phyloP scores from a whole-genome alignment of 2,797 vertebrate species.

The Chelon auratus region DNA sequence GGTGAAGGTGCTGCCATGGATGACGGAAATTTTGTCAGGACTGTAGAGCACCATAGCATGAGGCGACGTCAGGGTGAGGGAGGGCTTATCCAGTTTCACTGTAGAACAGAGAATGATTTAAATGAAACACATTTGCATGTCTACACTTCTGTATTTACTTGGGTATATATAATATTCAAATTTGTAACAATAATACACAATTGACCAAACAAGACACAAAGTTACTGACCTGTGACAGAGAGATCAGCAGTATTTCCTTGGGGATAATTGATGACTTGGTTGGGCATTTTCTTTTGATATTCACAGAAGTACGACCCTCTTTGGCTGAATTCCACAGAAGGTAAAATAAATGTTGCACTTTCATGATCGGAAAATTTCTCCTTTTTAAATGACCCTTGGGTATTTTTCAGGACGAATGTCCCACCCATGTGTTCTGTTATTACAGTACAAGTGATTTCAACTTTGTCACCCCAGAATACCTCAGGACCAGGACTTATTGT shows the following conservation, averaged over 20 bases:
- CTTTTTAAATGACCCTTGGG: conserved; percentile 43
- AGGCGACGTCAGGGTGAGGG: conserved; percentile 69
- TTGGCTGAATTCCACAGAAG: conserved; percentile 59
- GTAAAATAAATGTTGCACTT: conserved; percentile 59
- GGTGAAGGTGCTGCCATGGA: conserved; percentile 70
- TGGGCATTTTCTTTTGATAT: conserved; percentile 73
- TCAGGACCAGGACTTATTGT: conserved; percentile 55
- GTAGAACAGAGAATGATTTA: conserved; percentile 22
- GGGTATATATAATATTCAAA: not conserved
- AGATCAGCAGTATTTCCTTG: conserved; percentile 64
- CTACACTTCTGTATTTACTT: too few relatives aligned
- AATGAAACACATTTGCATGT: not conserved
- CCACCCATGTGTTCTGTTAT: conserved; percentile 68
- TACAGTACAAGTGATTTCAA: conserved; percentile 75
- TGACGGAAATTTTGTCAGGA: conserved; percentile 68
- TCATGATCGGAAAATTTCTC: conserved; percentile 66
- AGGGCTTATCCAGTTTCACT: conserved; percentile 77
- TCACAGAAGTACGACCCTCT: conserved; percentile 78
- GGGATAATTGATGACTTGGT: conserved; percentile 66
- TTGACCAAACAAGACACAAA: not conserved
- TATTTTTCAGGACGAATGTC: conserved; percentile 66
- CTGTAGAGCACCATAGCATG: conserved; percentile 65
- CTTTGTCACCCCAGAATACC: conserved; percentile 71
- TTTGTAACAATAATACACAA: not conserved
- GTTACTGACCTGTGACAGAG: conserved; percentile 58